A percentile compares a stretch with the other conserved stretches of the same genome.
phyloP scores from a whole-genome alignment of 2,797 vertebrate genomes.

The Neosilurus hyrtlii region DNA sequence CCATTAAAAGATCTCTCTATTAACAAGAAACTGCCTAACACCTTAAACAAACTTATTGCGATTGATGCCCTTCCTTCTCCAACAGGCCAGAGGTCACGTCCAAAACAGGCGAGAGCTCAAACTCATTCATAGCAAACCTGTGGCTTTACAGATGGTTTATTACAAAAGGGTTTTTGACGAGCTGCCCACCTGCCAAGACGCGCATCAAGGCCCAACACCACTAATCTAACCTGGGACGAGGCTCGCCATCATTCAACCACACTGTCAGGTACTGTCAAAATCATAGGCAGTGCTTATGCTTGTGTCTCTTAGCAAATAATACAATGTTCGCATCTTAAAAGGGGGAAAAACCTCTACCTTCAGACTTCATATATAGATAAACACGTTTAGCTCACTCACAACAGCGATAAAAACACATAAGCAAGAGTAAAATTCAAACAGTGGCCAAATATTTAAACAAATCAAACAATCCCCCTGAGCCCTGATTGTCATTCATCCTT shows the following conservation, averaged over 20 bases:
- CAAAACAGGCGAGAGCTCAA: constrained; percentile 74
- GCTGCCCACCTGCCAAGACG: constrained; percentile 70
- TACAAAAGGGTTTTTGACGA: constrained; percentile 75
- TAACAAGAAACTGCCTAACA: constrained; percentile 30
- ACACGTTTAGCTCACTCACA: constrained; percentile 62
- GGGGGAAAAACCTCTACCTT: constrained; percentile 34
- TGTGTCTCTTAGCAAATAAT: constrained; percentile 61
- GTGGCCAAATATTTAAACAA: constrained; percentile 60
- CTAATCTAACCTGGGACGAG: background rate
- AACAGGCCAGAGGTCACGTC: constrained; percentile 65
- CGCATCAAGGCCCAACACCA: constrained; percentile 47
- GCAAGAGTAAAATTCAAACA: constrained; percentile 68
- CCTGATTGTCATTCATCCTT: constrained; percentile 42
- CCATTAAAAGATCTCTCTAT: constrained; percentile 26
- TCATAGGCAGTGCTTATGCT: constrained; percentile 70
- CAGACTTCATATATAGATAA: constrained; percentile 55
- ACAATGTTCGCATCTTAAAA: constrained; percentile 60
- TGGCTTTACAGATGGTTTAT: constrained; percentile 81
- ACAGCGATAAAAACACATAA: constrained; percentile 63
- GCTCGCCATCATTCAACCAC: background rate
- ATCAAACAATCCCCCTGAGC: constrained; percentile 39
- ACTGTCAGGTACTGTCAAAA: constrained; percentile 33
- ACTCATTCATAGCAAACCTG: constrained; percentile 85
- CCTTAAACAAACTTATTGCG: constrained; percentile 61
- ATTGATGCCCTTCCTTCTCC: constrained; percentile 57